A percentile compares a stretch with the other conserved stretches of the same genome.
phyloP scores from a whole-genome alignment of 2,797 vertebrate genomes.

The Falco novaeseelandiae region DNA sequence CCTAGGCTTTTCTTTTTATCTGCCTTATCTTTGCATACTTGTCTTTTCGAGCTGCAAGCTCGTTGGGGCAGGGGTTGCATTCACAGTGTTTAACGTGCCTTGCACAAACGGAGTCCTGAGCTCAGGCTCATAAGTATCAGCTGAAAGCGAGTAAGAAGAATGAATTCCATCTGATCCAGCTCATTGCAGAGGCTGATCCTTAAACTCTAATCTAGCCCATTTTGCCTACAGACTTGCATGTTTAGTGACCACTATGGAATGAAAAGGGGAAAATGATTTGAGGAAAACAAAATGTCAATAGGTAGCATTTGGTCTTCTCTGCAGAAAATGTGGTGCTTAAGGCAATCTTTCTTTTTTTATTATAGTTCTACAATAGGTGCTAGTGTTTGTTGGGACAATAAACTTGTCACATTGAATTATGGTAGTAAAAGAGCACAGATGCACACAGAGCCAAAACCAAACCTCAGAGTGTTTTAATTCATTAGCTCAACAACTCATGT shows the following conservation, averaged over 20 bases:
- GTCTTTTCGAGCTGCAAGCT: not conserved
- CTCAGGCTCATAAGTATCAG: slow-evolving; percentile 28
- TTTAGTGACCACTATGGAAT: not conserved
- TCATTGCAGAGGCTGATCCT: slow-evolving; percentile 36
- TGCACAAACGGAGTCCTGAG: slow-evolving; percentile 8
- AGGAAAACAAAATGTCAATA: slow-evolving; percentile 3
- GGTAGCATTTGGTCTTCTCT: not conserved
- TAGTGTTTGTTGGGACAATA: slow-evolving; percentile 77
- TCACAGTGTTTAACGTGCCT: slow-evolving; percentile 48
- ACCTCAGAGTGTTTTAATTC: slow-evolving; percentile 75
- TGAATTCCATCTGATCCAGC: slow-evolving; percentile 37
- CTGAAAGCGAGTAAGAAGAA: slow-evolving; percentile 51
- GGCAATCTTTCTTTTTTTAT: slow-evolving; percentile 48
- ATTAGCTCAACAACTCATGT: slow-evolving; percentile 74
- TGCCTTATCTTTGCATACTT: slow-evolving; percentile 29
- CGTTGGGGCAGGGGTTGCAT: slow-evolving; percentile 36
- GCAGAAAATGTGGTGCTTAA: slow-evolving; percentile 35
- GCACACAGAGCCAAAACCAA: slow-evolving; percentile 71
- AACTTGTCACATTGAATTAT: slow-evolving; percentile 79
- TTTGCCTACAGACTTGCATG: slow-evolving; percentile 36
- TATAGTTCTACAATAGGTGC: slow-evolving; percentile 74
- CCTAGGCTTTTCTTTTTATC: not conserved
- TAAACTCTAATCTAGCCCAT: slow-evolving; percentile 12
- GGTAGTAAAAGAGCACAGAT: slow-evolving; percentile 72
- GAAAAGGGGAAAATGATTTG: not conserved